phyloP scores from a whole-genome alignment of 2,113 vertebrate species.

The Neogobius melanostomus region DNA sequence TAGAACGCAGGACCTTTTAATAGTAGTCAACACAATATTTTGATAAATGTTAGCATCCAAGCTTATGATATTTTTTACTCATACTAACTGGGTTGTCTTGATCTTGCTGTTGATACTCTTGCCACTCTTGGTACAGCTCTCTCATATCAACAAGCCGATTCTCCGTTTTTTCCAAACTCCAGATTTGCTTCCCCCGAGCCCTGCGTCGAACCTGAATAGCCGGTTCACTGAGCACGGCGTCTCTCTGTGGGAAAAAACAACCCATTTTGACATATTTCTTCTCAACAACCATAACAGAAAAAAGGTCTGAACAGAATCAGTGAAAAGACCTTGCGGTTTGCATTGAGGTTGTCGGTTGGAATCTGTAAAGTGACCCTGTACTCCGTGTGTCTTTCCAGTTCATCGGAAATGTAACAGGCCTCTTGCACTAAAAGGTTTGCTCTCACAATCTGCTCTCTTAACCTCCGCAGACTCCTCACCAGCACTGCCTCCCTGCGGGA shows the following conservation, averaged over 20 bases:
- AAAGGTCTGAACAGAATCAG: not conserved
- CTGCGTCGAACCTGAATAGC: constrained; percentile 94
- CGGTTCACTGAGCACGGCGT: constrained; percentile 92
- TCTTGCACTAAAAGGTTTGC: constrained; percentile 92
- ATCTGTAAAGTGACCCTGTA: constrained; percentile 97
- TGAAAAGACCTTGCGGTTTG: constrained; percentile 88
- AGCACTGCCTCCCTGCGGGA: constrained; percentile 85
- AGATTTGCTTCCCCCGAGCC: constrained; percentile 94
- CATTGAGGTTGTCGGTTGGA: constrained; percentile 93
- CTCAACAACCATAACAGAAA: not conserved
- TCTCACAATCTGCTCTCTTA: constrained; percentile 92
- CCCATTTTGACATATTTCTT: not conserved
- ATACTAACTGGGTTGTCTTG: constrained; percentile 84
- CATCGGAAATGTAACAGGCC: constrained; percentile 90
- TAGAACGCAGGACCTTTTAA: too few relatives aligned
- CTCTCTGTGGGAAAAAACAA: constrained; percentile 75
- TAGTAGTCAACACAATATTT: too few relatives aligned
- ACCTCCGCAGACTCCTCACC: constrained; percentile 86
- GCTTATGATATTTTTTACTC: not conserved
- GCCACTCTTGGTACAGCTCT: constrained; percentile 98
- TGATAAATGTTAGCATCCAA: too few relatives aligned
- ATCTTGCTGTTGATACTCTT: constrained; percentile 85
- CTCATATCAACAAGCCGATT: constrained; percentile 95
- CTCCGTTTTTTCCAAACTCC: constrained; percentile 96
- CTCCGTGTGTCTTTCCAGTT: constrained; percentile 87